Evolutionary conservation across 2,888 invertebrate genomes (phyloP).

Genomic region (Ernsta delagoae): DNA sequence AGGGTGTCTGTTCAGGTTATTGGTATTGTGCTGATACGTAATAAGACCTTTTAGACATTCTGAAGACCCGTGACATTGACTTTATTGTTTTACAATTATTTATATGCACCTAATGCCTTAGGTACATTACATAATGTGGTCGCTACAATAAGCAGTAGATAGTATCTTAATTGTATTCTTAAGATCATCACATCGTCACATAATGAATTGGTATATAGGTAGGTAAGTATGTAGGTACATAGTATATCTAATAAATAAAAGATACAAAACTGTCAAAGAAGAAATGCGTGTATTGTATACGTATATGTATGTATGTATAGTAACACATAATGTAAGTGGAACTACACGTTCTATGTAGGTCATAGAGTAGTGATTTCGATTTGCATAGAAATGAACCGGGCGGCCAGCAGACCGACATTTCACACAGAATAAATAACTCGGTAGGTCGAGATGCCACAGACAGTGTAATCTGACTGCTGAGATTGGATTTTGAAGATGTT

Average conservation of each 20-base stretch:
- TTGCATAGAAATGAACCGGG: constrained; percentile 80
- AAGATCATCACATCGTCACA: no score
- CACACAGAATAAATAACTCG: constrained; percentile 71
- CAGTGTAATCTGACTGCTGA: constrained; percentile 23
- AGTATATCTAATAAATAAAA: no score
- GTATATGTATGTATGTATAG: no score
- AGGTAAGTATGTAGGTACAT: no score
- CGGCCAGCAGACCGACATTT: constrained; percentile 68
- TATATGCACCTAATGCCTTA: no score
- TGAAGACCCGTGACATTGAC: neutral
- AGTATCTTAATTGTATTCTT: no score
- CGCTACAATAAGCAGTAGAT: no score
- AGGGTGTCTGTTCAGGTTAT: no score
- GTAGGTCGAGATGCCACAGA: constrained; percentile 38
- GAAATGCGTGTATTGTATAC: no score
- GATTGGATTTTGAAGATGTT: constrained; percentile 27
- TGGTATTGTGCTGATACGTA: neutral
- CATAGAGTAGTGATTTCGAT: constrained; percentile 47
- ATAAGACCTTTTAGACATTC: neutral
- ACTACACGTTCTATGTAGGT: constrained; percentile 6
- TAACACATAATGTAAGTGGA: neutral
- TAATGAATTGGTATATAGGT: no score
- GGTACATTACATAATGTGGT: no score
- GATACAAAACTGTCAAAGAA: no score
- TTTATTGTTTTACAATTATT: neutral